Conservation (phyloP, 2,113 vertebrate species). For the Sisor rabdophorus region DNA sequence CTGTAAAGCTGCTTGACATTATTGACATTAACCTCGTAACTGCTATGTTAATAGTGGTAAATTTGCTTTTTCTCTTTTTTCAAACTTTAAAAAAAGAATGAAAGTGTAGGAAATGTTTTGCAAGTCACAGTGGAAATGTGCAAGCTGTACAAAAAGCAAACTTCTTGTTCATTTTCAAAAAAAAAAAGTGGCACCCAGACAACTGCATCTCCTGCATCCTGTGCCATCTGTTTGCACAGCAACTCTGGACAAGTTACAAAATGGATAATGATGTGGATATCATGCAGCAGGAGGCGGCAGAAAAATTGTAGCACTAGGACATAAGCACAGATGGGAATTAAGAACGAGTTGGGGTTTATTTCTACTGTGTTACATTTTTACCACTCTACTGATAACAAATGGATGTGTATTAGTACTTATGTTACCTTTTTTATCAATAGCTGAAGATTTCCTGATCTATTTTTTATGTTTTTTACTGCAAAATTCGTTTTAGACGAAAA, state of each 20-base stretch:
- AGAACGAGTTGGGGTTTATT: constrained; percentile 17
- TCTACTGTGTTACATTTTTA: constrained; percentile 18
- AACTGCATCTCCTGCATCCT: constrained; percentile 67
- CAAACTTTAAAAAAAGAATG: background rate
- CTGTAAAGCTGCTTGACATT: too few species aligned
- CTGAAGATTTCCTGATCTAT: too few species aligned
- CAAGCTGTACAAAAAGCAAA: constrained; percentile 31
- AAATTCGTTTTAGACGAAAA: background rate
- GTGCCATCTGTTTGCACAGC: constrained; percentile 69
- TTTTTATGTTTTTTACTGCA: background rate
- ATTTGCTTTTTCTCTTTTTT: background rate
- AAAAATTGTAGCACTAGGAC: constrained; percentile 60
- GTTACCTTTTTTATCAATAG: too few species aligned
- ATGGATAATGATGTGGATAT: constrained; percentile 62
- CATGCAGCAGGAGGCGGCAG: constrained; percentile 51
- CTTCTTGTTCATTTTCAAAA: constrained; percentile 33
- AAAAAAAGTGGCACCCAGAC: constrained; percentile 38
- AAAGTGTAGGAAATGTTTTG: background rate
- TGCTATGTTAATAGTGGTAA: background rate
- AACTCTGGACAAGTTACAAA: constrained; percentile 69
- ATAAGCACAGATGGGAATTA: constrained; percentile 48
- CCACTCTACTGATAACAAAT: background rate
- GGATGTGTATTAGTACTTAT: background rate
- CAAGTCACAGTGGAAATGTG: background rate
- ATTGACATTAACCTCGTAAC: too few species aligned